Evolutionary conservation across 2,888 invertebrate species (phyloP).

Genomic region (Zelleria hepariella): DNA sequence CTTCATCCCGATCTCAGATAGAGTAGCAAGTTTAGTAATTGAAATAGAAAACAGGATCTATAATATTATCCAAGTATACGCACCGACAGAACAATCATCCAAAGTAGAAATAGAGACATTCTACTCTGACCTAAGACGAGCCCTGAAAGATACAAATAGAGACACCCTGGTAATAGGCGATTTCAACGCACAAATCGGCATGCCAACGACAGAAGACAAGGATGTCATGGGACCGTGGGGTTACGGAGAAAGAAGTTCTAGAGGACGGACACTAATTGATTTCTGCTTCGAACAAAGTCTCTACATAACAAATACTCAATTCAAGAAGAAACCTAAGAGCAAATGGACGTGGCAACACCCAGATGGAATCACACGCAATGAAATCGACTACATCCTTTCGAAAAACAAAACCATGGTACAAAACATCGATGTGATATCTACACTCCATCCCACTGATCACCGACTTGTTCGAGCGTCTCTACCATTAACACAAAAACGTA

Average conservation of each 20-base stretch:
- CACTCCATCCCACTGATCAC: background rate
- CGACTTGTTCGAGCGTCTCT: background rate
- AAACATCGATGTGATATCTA: background rate
- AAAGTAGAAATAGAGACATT: background rate
- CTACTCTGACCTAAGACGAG: background rate
- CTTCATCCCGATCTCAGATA: background rate
- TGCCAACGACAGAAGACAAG: background rate
- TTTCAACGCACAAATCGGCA: slow-evolving; percentile 4
- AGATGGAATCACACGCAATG: slow-evolving; percentile 6
- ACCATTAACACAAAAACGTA: background rate
- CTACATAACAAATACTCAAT: background rate
- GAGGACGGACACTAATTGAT: slow-evolving; percentile 12
- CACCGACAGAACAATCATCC: background rate
- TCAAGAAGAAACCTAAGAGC: slow-evolving; percentile 10
- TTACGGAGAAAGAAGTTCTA: slow-evolving; percentile 13
- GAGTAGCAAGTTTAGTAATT: background rate
- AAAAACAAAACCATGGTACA: background rate
- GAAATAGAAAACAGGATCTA: background rate
- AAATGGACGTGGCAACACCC: slow-evolving; percentile 16
- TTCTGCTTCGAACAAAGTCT: background rate
- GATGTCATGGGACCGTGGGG: background rate
- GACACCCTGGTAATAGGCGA: background rate
- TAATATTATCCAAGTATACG: background rate
- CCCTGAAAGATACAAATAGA: background rate
- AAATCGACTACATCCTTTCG: background rate